Evolutionary conservation across 2,888 invertebrate genomes (phyloP), one percentile per base, ranked within the genome.

Genomic region (Melieria omissa): DNA sequence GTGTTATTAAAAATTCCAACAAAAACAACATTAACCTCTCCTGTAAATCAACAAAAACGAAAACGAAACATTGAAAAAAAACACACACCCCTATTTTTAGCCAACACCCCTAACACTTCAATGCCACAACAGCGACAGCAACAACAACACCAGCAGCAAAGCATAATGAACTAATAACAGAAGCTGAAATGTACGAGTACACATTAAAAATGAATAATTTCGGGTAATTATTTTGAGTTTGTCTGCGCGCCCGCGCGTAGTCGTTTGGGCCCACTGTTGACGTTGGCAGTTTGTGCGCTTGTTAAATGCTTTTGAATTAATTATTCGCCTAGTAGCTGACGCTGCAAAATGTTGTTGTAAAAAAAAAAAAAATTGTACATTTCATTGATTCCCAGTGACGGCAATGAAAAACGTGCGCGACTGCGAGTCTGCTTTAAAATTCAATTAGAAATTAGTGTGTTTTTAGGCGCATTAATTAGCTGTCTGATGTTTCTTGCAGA

Each of bases 121-220:
- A 29, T 29, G 29, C 29, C 29, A 29, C 29, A 29, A 29, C 29
- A 29, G 29, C 29, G 29, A 29, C 29, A 29, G 29, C 29, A 29
- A 29, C 29, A 29, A 29, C 29, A 29, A 29, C 29, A 29, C 29
- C 29, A 29, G 29, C 29, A 29, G 29, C 29, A 2, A 29, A 29
- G 29, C 29, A 29, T 29, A 29, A 12, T 42, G 52, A 62, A 62
- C 62, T 62, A 62, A 64, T 64, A 52, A 52, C 49, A 64, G 14
- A 52, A 49, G 41, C 41, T 64, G 52, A 64, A 64, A 57, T 65
- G 65, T 65, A 29, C 29, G 29, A 29, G 29, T 29, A 45, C 46
- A 55, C 65, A 55, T 65, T 65, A 55, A 16, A 65, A 65, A 65
- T 65, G 65, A 55, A 65, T 65, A 65, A 65, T 65, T 65, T 45